phyloP scores from a whole-genome alignment of 1,140 invertebrate species.

The Asobara japonica region DNA sequence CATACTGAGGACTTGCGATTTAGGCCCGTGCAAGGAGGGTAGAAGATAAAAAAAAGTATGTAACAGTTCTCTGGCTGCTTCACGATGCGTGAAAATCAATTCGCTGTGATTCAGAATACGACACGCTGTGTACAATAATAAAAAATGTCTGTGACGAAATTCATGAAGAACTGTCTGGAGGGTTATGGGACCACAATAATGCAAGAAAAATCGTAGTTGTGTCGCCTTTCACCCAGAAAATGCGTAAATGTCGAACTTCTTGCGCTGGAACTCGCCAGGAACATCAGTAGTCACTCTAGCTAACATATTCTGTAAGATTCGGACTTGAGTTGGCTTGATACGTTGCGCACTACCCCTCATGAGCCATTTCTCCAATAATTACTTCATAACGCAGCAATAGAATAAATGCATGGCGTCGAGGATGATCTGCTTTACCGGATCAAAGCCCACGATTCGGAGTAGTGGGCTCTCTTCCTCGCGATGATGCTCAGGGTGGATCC shows the following conservation, averaged over 20 bases:
- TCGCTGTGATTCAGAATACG: not conserved
- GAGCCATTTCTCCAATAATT: not conserved
- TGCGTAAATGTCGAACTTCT: not conserved
- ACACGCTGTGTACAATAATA: not conserved
- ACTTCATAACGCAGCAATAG: not conserved
- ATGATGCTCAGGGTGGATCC: not conserved
- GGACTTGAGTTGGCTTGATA: not conserved
- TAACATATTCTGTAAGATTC: not conserved
- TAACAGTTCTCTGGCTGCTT: not conserved
- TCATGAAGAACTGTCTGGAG: not conserved
- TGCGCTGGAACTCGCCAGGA: conserved; percentile 23
- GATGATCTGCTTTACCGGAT: not conserved
- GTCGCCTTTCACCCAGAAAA: conserved; percentile 9
- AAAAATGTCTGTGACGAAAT: conserved; percentile 16
- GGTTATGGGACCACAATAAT: conserved; percentile 19
- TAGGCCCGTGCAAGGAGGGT: conserved; percentile 28
- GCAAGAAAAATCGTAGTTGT: conserved; percentile 18
- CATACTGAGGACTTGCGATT: conserved; percentile 35
- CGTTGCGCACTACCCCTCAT: not conserved
- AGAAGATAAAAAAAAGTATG: conserved; percentile 29
- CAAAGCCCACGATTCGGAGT: not conserved
- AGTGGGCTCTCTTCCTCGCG: not conserved
- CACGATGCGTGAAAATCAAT: not conserved
- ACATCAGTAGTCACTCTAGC: not conserved
- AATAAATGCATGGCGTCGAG: not conserved